These are phyloP conservation scores for Gouania willdenowi DNA, from an alignment of 2,797 vertebrate genomes.

Conservation along the genomic window DNA sequence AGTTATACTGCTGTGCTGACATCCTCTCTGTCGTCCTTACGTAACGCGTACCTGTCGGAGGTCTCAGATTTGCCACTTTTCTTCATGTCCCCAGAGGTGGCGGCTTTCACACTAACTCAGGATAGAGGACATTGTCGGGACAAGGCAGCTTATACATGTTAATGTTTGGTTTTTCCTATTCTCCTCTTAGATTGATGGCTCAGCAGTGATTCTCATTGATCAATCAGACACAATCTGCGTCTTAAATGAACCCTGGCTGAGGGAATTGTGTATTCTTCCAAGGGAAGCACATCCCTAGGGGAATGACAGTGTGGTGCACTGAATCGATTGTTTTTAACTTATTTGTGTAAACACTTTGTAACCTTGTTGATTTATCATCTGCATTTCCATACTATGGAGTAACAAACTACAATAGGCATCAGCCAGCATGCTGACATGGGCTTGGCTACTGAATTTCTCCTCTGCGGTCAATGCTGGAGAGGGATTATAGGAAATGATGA, in stretches of 20 bases:
- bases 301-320: constrained; percentile 53
- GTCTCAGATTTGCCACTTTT: constrained; percentile 52
- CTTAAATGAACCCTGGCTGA: constrained; percentile 68
- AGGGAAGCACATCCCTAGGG: constrained; percentile 60
- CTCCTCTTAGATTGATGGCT: constrained; percentile 74
- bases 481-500: constrained; percentile 57
- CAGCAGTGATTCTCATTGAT: constrained; percentile 75
- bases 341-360: constrained; percentile 77
- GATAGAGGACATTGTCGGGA: constrained; percentile 72
- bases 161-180: constrained; percentile 69
- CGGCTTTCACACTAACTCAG: constrained; percentile 55
- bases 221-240: constrained; percentile 79
- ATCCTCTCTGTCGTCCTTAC: constrained; percentile 48
- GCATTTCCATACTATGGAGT: constrained; percentile 19
- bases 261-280: constrained; percentile 71
- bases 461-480: constrained; percentile 46
- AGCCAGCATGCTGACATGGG: constrained; percentile 1
- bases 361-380: constrained; percentile 70
- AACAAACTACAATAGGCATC: constrained; percentile 38
- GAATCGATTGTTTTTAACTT: constrained; percentile 71
- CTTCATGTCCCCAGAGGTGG: constrained; percentile 50
- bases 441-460: constrained; percentile 36
- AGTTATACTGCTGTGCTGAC: constrained; percentile 30
- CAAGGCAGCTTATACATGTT: constrained; percentile 72
- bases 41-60: constrained; percentile 32